Conservation (phyloP, 1,140 invertebrate genomes). For the Holotrichia oblita region DNA sequence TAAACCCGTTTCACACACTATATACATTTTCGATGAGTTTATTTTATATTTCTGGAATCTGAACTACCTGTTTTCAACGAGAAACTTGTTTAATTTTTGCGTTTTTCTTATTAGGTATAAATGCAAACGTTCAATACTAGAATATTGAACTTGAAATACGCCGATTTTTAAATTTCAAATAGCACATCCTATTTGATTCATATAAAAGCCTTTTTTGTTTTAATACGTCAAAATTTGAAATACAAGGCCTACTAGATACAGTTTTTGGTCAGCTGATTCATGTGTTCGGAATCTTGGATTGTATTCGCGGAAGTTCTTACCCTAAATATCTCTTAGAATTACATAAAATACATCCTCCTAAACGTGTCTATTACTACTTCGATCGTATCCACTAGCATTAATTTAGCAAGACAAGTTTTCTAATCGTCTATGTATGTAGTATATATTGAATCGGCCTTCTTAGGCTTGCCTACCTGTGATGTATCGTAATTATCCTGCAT, state of each 20-base stretch:
- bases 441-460: neutral
- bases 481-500: constrained; percentile 39
- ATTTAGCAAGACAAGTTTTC: constrained; percentile 19
- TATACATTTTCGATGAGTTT: neutral
- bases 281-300: constrained; percentile 28
- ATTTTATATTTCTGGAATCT: neutral
- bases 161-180: no score
- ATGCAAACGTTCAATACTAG: no score
- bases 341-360: neutral
- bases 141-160: no score
- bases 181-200: neutral
- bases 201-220: neutral
- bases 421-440: neutral
- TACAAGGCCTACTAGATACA: neutral
- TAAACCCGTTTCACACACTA: neutral
- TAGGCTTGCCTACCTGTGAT: constrained; percentile 30
- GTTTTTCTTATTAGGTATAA: neutral
- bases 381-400: neutral
- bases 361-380: neutral
- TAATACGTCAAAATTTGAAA: neutral
- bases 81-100: neutral
- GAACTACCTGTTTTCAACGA: neutral
- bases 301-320: constrained; percentile 23
- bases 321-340: neutral
- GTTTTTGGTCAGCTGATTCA: constrained; percentile 39